Evolutionary conservation across 2,113 vertebrate species (phyloP).

Genomic region (Mustelus asterias): DNA sequence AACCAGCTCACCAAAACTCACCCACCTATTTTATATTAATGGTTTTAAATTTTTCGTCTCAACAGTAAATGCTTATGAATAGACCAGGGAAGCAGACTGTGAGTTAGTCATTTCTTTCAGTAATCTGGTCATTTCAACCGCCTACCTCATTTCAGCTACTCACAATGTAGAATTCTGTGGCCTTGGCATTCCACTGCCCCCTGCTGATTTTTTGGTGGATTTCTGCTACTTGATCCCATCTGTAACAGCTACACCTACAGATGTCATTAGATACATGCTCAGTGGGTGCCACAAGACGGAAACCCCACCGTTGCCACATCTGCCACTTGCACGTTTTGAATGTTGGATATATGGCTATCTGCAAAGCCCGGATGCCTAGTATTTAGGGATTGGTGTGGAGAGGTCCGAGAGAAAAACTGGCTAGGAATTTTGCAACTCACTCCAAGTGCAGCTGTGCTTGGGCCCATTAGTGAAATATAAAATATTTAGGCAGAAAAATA

Average conservation of each 20-base stretch:
- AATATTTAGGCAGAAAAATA: neutral
- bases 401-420: neutral
- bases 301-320: neutral
- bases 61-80: neutral
- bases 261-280: neutral
- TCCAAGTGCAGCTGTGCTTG: neutral
- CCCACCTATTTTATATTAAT: neutral
- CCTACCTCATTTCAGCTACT: neutral
- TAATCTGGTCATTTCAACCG: neutral
- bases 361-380: neutral
- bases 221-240: neutral
- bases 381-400: neutral
- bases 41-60: neutral
- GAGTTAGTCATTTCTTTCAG: neutral
- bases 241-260: neutral
- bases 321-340: neutral
- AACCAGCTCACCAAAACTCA: neutral
- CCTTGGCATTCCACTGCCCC: neutral
- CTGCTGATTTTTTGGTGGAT: neutral
- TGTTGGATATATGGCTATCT: neutral
- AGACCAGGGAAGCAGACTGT: neutral
- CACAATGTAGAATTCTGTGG: neutral
- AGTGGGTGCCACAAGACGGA: neutral
- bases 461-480: neutral
- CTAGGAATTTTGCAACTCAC: neutral